Percentiles rank a stretch among this genome's conserved stretches.
phyloP scores from a whole-genome alignment of 2,888 invertebrate species.

The Brachyopa scutellaris region DNA sequence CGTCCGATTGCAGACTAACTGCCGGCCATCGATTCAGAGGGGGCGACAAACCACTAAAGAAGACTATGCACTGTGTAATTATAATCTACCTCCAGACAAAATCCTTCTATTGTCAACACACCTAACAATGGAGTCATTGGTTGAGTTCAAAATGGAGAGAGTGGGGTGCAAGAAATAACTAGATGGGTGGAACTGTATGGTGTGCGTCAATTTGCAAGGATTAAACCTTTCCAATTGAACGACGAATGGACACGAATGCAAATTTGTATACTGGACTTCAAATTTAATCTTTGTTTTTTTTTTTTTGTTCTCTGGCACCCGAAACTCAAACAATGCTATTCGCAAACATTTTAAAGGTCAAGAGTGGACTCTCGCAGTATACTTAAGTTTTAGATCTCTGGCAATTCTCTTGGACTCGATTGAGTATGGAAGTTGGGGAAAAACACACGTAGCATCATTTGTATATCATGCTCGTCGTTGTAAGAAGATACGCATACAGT shows the following conservation, averaged over 20 bases:
- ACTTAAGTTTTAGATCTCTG: too few relatives aligned
- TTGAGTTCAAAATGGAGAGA: neutral
- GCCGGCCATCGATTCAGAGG: neutral
- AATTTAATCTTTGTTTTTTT: too few relatives aligned
- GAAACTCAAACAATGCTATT: too few relatives aligned
- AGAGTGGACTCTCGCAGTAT: too few relatives aligned
- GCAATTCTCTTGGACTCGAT: too few relatives aligned
- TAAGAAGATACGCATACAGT: too few relatives aligned
- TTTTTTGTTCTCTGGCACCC: too few relatives aligned
- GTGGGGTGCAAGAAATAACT: neutral
- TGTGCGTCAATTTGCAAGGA: slow-evolving; percentile 27
- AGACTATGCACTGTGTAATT: slow-evolving; percentile 42
- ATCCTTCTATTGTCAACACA: slow-evolving; percentile 50
- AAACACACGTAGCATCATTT: too few relatives aligned
- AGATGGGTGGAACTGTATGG: neutral
- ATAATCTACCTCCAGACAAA: slow-evolving; percentile 56
- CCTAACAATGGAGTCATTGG: slow-evolving; percentile 49
- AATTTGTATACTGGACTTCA: too few relatives aligned
- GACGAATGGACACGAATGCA: slow-evolving; percentile 41
- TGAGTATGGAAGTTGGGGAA: too few relatives aligned
- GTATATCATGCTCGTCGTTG: too few relatives aligned
- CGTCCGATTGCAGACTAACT: slow-evolving; percentile 21
- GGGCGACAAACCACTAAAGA: slow-evolving; percentile 1
- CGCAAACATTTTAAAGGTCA: too few relatives aligned
- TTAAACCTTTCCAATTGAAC: slow-evolving; percentile 43